Conservation (phyloP, 2,888 invertebrate species). For the Drosophila recens region DNA sequence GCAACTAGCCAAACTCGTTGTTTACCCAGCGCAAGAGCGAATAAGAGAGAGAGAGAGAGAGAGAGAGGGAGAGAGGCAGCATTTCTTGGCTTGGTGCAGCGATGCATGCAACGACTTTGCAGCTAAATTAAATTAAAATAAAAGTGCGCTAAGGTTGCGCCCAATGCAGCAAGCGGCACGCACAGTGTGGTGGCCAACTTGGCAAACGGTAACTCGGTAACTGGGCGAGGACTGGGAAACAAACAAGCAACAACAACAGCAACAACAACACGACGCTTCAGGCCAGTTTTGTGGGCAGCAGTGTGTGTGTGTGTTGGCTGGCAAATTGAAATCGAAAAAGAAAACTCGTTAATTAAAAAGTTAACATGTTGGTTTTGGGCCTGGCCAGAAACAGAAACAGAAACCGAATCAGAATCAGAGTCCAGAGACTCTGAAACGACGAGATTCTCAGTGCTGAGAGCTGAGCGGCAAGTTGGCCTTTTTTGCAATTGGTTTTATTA, state of each 20-base stretch:
- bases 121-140: slow-evolving; percentile 75
- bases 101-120: slow-evolving; percentile 66
- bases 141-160: slow-evolving; percentile 66
- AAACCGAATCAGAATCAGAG: slow-evolving; percentile 9
- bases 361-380: slow-evolving; percentile 74
- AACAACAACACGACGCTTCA: slow-evolving; percentile 13
- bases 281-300: slow-evolving; percentile 73
- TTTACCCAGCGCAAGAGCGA: background rate
- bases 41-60: background rate
- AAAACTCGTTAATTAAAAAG: slow-evolving; percentile 84
- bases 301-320: slow-evolving; percentile 52
- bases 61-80: slow-evolving; percentile 5
- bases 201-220: slow-evolving; percentile 37
- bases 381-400: slow-evolving; percentile 27
- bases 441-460: slow-evolving; percentile 1
- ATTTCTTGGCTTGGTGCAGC: slow-evolving; percentile 33
- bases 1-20: slow-evolving; percentile 30
- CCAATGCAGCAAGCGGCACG: slow-evolving; percentile 37
- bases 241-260: slow-evolving; percentile 15
- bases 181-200: slow-evolving; percentile 19
- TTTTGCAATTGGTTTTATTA: slow-evolving; percentile 76
- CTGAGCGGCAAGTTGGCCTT: slow-evolving; percentile 11
- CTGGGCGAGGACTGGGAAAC: slow-evolving; percentile 29
- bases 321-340: slow-evolving; percentile 84
- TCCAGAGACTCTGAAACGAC: background rate